Conservation (phyloP, 2,888 invertebrate genomes). For the Brachyopa scutellaris region DNA sequence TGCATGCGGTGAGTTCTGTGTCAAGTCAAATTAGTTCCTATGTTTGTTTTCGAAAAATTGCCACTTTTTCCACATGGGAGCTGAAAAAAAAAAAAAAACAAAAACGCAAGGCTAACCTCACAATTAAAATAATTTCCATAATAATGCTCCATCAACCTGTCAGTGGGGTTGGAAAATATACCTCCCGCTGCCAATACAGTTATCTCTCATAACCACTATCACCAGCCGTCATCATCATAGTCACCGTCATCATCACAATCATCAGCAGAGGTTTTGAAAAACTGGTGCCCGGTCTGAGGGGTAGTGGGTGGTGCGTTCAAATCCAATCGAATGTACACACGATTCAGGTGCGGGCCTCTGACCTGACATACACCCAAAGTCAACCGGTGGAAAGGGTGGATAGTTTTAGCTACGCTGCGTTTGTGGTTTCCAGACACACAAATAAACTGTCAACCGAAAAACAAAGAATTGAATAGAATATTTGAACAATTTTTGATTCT, state of each 20-base stretch:
- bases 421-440: conserved; percentile 49
- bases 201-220: background rate
- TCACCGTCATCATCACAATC: conserved; percentile 46
- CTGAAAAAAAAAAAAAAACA: background rate
- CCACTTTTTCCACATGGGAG: background rate
- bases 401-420: too few relatives aligned
- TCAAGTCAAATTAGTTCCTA: conserved; percentile 31
- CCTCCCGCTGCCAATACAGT: conserved; percentile 1
- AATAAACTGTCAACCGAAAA: conserved; percentile 51
- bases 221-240: conserved; percentile 35
- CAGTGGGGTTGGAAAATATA: background rate
- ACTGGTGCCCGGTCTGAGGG: too few relatives aligned
- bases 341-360: background rate
- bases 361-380: background rate
- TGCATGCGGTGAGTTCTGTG: background rate
- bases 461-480: conserved; percentile 63
- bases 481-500: conserved; percentile 37
- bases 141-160: conserved; percentile 11
- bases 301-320: background rate
- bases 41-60: conserved; percentile 11
- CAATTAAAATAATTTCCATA: conserved; percentile 48
- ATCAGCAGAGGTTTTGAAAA: conserved; percentile 12
- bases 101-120: conserved; percentile 8
- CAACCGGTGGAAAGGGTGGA: conserved; percentile 22
- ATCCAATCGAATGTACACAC: conserved; percentile 40